phyloP scores from a whole-genome alignment of 2,797 vertebrate species.

The Psittacula echo region DNA sequence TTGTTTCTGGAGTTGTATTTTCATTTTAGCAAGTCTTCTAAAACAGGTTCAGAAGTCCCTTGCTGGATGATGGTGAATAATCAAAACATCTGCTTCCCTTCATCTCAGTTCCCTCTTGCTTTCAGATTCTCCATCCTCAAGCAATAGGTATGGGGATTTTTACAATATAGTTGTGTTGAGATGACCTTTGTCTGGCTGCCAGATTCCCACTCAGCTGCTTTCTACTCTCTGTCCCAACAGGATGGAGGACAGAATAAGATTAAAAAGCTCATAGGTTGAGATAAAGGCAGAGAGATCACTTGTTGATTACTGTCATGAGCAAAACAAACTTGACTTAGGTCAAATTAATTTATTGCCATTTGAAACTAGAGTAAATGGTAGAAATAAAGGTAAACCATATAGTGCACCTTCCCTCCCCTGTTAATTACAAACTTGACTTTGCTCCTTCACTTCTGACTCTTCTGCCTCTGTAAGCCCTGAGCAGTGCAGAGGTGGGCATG shows the following conservation, averaged over 20 bases:
- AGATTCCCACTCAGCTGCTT: background rate
- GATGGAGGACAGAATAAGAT: background rate
- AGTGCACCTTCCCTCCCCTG: background rate
- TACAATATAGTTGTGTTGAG: background rate
- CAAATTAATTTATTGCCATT: background rate
- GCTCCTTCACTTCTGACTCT: accelerated
- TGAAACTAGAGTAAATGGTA: background rate
- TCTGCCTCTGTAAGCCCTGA: accelerated
- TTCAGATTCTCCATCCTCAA: background rate
- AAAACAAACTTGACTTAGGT: background rate
- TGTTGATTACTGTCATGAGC: background rate
- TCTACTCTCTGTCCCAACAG: accelerated
- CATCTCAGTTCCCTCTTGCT: background rate
- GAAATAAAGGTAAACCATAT: background rate
- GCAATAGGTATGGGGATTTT: background rate
- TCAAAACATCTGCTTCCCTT: background rate
- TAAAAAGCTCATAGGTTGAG: background rate
- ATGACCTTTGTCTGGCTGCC: background rate
- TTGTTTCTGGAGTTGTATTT: background rate
- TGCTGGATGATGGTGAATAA: background rate
- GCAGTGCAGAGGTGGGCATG: accelerated
- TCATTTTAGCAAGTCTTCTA: background rate
- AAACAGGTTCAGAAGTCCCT: background rate
- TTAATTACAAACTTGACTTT: background rate
- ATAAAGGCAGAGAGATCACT: background rate